Percentiles rank a stretch among this genome's conserved stretches.
Evolutionary conservation across 2,888 invertebrate genomes (phyloP).

Genomic region (Atethmia centrago): DNA sequence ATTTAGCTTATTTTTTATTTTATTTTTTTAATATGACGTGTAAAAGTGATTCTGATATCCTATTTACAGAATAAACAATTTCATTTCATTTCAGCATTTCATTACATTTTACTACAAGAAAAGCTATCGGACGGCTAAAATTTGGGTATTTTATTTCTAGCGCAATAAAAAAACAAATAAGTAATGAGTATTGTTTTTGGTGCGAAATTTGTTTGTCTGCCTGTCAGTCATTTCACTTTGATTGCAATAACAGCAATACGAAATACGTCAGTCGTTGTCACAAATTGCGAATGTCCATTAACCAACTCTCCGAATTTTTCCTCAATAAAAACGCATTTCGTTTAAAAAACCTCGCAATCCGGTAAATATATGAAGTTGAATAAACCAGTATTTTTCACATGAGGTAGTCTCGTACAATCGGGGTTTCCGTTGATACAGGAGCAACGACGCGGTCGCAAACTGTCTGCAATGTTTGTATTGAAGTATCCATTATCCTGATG

Average conservation of each 20-base stretch:
- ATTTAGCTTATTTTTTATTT: too few relatives aligned
- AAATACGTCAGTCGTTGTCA: slow-evolving; percentile 45
- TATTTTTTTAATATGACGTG: too few relatives aligned
- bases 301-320: slow-evolving; percentile 30
- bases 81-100: too few relatives aligned
- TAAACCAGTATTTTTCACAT: slow-evolving; percentile 56
- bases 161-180: not conserved
- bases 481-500: slow-evolving; percentile 84
- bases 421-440: slow-evolving; percentile 62
- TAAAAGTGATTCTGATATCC: too few relatives aligned
- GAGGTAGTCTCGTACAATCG: slow-evolving; percentile 58
- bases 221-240: slow-evolving; percentile 26
- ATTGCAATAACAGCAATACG: slow-evolving; percentile 43
- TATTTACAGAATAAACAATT: too few relatives aligned
- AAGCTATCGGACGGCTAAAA: not conserved
- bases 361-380: slow-evolving; percentile 52
- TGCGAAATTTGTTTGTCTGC: slow-evolving; percentile 6
- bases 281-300: slow-evolving; percentile 55
- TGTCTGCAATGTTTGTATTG: slow-evolving; percentile 76
- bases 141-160: not conserved
- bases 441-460: slow-evolving; percentile 71
- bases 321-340: slow-evolving; percentile 39
- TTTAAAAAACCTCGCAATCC: slow-evolving; percentile 41
- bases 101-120: not conserved
- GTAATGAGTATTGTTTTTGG: not conserved